Percentiles rank a stretch among this genome's conserved stretches.
These are phyloP conservation scores for Xyrauchen texanus DNA, from an alignment of 2,113 vertebrate genomes.

Conservation along the genomic window DNA sequence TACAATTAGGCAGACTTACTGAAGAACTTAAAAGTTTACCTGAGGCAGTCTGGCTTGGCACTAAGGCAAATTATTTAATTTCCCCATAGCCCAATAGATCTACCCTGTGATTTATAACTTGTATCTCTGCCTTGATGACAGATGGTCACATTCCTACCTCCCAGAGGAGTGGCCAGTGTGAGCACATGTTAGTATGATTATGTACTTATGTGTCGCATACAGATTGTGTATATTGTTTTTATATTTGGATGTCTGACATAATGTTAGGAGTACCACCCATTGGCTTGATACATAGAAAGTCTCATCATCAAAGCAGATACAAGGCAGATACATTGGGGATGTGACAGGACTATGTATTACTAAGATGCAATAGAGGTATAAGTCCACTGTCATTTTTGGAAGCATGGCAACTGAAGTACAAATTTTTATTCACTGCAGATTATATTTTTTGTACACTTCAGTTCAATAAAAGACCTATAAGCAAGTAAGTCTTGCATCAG, in stretches of 20 bases:
- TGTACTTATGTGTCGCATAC: constrained; percentile 10
- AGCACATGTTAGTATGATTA: not conserved
- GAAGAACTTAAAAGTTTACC: not conserved
- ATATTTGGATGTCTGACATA: not conserved
- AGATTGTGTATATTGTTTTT: constrained; percentile 3
- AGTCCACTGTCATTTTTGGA: no score
- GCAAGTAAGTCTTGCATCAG: no score
- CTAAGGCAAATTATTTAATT: constrained; percentile 4
- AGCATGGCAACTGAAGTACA: no score
- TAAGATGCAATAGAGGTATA: no score
- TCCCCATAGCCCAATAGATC: not conserved
- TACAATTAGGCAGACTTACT: constrained; percentile 21
- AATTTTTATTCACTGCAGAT: no score
- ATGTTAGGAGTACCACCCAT: no score
- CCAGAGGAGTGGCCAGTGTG: constrained; percentile 11
- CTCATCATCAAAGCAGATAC: no score
- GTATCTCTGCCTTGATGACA: constrained; percentile 27
- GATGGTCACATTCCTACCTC: constrained; percentile 20
- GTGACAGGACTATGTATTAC: no score
- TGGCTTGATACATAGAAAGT: no score
- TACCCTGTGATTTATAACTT: constrained; percentile 46
- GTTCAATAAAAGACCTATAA: no score
- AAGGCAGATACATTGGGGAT: no score
- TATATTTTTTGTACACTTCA: no score
- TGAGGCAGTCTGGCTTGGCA: not conserved